Percentiles rank a stretch among this genome's conserved stretches.
Conservation (phyloP, 2,113 vertebrate genomes). For the Chrysemys picta region DNA sequence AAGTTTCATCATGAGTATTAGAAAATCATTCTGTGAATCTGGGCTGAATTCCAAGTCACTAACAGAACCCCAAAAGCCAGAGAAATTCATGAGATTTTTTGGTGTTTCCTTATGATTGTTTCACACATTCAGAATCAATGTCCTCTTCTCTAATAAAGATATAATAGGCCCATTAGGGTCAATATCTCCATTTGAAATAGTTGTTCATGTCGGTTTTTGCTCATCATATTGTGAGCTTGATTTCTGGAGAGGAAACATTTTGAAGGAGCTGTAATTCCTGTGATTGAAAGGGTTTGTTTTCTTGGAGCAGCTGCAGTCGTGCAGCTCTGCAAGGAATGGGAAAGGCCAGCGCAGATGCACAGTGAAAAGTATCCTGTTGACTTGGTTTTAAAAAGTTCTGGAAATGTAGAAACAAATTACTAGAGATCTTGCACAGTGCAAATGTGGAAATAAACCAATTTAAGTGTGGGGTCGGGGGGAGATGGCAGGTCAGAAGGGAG, state of each 20-base stretch:
- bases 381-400: not conserved
- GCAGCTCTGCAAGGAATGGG: not conserved
- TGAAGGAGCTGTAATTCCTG: not conserved
- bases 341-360: not conserved
- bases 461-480: not conserved
- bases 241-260: not conserved
- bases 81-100: rapidly evolving
- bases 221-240: not conserved
- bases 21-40: not conserved
- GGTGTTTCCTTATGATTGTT: rapidly evolving
- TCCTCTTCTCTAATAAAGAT: not conserved
- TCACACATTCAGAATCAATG: not conserved
- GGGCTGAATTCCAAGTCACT: not conserved
- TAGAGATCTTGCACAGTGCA: rapidly evolving
- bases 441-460: not conserved
- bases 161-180: not conserved
- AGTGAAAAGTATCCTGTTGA: not conserved
- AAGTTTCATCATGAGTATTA: not conserved
- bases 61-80: not conserved
- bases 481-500: not conserved
- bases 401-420: rapidly evolving
- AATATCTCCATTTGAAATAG: not conserved
- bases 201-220: not conserved
- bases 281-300: constrained; percentile 4
- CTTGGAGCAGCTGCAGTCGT: rapidly evolving